phyloP scores from a whole-genome alignment of 1,140 invertebrate species.

The Sarcophaga bullata region DNA sequence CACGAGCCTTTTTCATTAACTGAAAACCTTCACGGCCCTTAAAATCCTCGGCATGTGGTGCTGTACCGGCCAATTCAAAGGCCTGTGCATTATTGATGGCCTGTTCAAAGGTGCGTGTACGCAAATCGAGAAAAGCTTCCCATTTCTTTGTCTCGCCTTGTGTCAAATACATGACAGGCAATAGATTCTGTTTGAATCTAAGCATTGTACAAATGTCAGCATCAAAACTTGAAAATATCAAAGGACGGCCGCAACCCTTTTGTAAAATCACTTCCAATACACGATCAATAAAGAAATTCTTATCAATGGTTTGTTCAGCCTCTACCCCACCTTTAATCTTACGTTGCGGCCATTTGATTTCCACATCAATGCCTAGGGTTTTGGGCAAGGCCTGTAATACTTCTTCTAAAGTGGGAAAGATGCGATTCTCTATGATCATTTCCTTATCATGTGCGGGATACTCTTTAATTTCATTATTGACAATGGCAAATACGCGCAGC shows the following conservation, averaged over 20 bases:
- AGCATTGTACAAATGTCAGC: constrained; percentile 94
- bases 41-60: constrained; percentile 91
- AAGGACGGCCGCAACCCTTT: constrained; percentile 78
- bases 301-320: constrained; percentile 88
- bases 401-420: constrained; percentile 89
- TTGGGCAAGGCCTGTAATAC: constrained; percentile 82
- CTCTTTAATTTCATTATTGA: constrained; percentile 56
- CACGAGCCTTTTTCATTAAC: constrained; percentile 79
- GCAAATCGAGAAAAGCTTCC: constrained; percentile 82
- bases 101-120: constrained; percentile 81
- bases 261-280: constrained; percentile 80
- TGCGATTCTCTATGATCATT: constrained; percentile 81
- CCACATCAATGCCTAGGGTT: constrained; percentile 92
- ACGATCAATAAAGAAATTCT: constrained; percentile 88
- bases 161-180: constrained; percentile 93
- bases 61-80: constrained; percentile 85
- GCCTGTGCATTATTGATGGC: constrained; percentile 84
- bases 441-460: constrained; percentile 60
- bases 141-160: constrained; percentile 84
- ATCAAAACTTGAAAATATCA: constrained; percentile 95
- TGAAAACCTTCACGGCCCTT: constrained; percentile 75
- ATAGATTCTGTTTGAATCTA: constrained; percentile 92
- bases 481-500: constrained; percentile 72
- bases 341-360: constrained; percentile 95
- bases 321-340: constrained; percentile 85